phyloP scores from a whole-genome alignment of 1,140 invertebrate species.

The Holotrichia oblita region DNA sequence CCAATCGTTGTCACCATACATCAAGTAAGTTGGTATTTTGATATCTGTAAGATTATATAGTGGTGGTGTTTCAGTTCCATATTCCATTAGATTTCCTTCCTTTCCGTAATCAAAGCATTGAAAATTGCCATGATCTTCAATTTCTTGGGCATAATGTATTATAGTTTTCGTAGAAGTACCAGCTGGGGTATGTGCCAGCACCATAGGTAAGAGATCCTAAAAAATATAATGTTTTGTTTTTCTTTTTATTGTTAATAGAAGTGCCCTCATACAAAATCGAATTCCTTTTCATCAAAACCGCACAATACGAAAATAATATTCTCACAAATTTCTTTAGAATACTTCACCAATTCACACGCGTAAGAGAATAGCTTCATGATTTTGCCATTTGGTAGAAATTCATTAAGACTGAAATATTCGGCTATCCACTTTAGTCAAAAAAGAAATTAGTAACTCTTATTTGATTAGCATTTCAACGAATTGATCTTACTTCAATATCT shows the following conservation, averaged over 20 bases:
- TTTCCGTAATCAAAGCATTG: constrained; percentile 74
- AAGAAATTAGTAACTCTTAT: constrained; percentile 40
- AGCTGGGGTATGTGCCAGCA: constrained; percentile 80
- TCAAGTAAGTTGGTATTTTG: constrained; percentile 73
- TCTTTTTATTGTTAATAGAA: not conserved
- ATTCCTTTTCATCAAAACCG: constrained; percentile 75
- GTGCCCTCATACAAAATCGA: constrained; percentile 66
- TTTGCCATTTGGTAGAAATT: constrained; percentile 73
- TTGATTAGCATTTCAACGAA: not conserved
- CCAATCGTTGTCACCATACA: constrained; percentile 77
- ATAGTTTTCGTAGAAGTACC: too few species aligned
- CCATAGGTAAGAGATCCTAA: constrained; percentile 72
- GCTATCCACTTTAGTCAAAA: constrained; percentile 63
- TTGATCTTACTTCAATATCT: constrained; percentile 64
- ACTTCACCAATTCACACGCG: constrained; percentile 64
- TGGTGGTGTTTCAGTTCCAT: constrained; percentile 71
- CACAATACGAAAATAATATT: constrained; percentile 72
- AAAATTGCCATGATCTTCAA: constrained; percentile 68
- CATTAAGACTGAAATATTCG: constrained; percentile 69
- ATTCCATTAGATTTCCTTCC: constrained; percentile 65
- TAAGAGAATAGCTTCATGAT: constrained; percentile 65
- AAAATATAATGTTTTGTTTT: constrained; percentile 40
- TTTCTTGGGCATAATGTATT: constrained; percentile 76
- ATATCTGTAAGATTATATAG: constrained; percentile 72
- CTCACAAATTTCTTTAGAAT: constrained; percentile 71